Evolutionary conservation across 2,888 invertebrate genomes (phyloP).

Genomic region (Ichneumon xanthorius): DNA sequence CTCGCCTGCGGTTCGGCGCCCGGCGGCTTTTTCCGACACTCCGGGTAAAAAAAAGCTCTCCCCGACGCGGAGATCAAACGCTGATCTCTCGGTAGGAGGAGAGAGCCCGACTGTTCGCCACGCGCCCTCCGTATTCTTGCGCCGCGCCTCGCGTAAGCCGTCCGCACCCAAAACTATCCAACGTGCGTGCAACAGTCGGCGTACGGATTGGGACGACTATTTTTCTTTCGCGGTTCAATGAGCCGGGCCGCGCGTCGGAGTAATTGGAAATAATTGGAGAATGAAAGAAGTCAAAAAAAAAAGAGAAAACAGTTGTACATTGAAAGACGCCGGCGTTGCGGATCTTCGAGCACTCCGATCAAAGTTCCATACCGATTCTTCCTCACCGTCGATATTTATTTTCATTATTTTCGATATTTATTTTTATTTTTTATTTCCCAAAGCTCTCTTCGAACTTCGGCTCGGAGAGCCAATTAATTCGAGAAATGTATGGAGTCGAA

Average conservation of each 20-base stretch:
- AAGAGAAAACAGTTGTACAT: background rate
- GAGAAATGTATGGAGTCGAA: slow-evolving; percentile 67
- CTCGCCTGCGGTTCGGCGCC: slow-evolving; percentile 5
- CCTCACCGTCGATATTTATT: slow-evolving; percentile 4
- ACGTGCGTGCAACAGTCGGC: background rate
- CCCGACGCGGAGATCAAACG: slow-evolving; percentile 74
- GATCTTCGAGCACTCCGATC: slow-evolving; percentile 6
- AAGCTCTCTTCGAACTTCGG: slow-evolving; percentile 43
- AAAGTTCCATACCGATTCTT: slow-evolving; percentile 12
- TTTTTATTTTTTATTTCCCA: background rate
- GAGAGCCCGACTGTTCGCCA: slow-evolving; percentile 13
- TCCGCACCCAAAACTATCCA: background rate
- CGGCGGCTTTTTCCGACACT: slow-evolving; percentile 8
- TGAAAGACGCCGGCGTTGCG: background rate
- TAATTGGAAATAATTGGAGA: background rate
- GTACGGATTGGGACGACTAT: background rate
- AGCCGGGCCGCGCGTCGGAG: background rate
- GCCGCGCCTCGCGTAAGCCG: background rate
- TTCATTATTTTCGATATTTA: slow-evolving; percentile 6
- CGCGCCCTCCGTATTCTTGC: slow-evolving; percentile 39
- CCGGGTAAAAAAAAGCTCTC: slow-evolving; percentile 71
- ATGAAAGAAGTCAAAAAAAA: background rate
- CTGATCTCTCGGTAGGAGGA: slow-evolving; percentile 61
- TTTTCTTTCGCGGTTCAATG: background rate
- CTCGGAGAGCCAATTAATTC: slow-evolving; percentile 66